Base-by-base conservation (phyloP, 2,888 invertebrate genomes). In the Lottia scabra region DNA sequence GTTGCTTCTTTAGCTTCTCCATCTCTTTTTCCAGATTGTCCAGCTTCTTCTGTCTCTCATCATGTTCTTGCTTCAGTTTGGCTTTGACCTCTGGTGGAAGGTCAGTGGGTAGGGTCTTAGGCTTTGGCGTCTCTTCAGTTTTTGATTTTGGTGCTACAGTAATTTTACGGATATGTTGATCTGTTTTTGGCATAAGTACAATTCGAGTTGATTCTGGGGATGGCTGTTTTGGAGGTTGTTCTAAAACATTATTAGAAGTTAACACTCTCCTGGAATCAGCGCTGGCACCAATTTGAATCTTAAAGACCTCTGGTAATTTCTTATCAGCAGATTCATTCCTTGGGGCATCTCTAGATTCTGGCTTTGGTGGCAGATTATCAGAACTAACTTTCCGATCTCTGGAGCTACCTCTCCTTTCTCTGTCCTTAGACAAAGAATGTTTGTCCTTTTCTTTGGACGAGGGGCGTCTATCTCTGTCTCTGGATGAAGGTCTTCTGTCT, bases 1-100 rank as follows among this genome's bases (percentile, higher is more conserved):
- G 87, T 71, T 86, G 85, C 65, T 81, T 82, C 48, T 81, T 76
- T 44, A 87, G 77, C 44, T 78, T 81, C 12, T 75, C 79, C 26
- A 87, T 73, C 73, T 88, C 87, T 13, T 72, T 76, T 68, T 83
- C 81, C 48, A 85, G 73, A 26, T 76, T 70, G 43, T 75, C 77
- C 6, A 84, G 72, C 65, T 81, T 77, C 27, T 76, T 75, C 23
- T 78, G 75, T 48, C 79, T 75, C 19, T 78, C 77, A 62, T 82
- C 79, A 44, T 76, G 75, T 56, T 84, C 81, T 68, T 67, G 26
- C 44, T 23, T 62, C 27, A 48, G 65, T 45, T 45, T 66, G 44
- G 16, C 62, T 44, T 48, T 48, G 26, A 38, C 12, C 15, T 45
- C n/a, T 16, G 66, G n/a, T 1, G 44, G 66, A 26, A 46, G 4